phyloP scores from a whole-genome alignment of 2,113 vertebrate species.

The Elachura formosa region DNA sequence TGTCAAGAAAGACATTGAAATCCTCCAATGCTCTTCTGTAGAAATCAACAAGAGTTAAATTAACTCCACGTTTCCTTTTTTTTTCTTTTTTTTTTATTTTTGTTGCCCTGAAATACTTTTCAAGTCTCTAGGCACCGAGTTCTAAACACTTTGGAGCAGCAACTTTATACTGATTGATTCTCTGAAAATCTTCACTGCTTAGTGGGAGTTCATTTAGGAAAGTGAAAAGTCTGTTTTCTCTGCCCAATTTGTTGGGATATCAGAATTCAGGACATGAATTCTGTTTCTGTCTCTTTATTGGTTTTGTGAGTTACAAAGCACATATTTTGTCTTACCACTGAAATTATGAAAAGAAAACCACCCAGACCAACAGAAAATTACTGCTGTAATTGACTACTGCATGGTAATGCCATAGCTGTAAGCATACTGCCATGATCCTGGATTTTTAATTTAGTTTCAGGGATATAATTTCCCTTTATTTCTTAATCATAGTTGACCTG shows the following conservation, averaged over 20 bases:
- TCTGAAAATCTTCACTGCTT: neutral
- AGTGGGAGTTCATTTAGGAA: neutral
- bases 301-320: neutral
- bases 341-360: neutral
- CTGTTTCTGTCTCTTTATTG: neutral
- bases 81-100: neutral
- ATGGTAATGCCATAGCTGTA: neutral
- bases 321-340: neutral
- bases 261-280: neutral
- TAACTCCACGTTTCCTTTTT: neutral
- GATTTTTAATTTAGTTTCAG: neutral
- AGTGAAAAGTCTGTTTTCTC: neutral
- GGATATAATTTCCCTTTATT: neutral
- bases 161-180: neutral
- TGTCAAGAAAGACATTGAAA: neutral
- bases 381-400: neutral
- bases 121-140: neutral
- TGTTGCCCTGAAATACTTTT: neutral
- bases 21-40: neutral
- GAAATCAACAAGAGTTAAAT: neutral
- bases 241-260: neutral
- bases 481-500: neutral
- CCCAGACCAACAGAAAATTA: neutral
- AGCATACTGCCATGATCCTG: neutral
- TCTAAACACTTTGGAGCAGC: neutral